A percentile compares a stretch with the other conserved stretches of the same genome.
phyloP scores from a whole-genome alignment of 1,140 invertebrate species.

The Macrocentrus cingulum region DNA sequence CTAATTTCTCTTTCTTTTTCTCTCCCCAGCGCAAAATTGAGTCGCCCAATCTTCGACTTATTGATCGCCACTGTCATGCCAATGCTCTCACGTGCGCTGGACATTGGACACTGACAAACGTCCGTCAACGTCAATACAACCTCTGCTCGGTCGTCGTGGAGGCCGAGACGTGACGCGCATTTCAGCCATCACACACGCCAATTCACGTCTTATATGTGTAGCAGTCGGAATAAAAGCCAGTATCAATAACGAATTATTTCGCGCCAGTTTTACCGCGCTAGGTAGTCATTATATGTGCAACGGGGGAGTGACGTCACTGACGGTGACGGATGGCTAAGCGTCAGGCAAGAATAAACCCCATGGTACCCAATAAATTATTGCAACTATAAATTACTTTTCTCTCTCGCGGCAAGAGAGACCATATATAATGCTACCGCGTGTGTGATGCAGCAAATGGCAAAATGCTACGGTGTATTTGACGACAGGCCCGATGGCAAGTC shows the following conservation, averaged over 20 bases:
- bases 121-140: conserved; percentile 54
- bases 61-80: conserved; percentile 25
- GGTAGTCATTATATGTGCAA: conserved; percentile 58
- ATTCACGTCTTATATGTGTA: too few species aligned
- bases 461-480: too few species aligned
- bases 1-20: background rate
- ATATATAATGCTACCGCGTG: conserved; percentile 57
- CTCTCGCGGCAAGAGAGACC: too few species aligned
- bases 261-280: too few species aligned
- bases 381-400: conserved; percentile 62
- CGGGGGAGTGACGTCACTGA: conserved; percentile 60
- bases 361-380: conserved; percentile 62
- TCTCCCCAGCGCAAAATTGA: background rate
- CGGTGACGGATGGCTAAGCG: conserved; percentile 60
- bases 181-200: too few species aligned
- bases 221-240: too few species aligned
- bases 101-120: conserved; percentile 59
- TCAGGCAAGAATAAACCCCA: conserved; percentile 61
- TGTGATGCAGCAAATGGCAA: too few species aligned
- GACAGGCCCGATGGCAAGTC: too few species aligned
- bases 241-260: conserved; percentile 10
- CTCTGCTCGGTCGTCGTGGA: conserved; percentile 36
- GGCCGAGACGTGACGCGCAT: conserved; percentile 49
- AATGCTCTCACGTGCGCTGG: conserved; percentile 35
- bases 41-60: conserved; percentile 6